Evolutionary conservation across 2,888 invertebrate genomes (phyloP).

Genomic region (Megalurothrips usitatus): DNA sequence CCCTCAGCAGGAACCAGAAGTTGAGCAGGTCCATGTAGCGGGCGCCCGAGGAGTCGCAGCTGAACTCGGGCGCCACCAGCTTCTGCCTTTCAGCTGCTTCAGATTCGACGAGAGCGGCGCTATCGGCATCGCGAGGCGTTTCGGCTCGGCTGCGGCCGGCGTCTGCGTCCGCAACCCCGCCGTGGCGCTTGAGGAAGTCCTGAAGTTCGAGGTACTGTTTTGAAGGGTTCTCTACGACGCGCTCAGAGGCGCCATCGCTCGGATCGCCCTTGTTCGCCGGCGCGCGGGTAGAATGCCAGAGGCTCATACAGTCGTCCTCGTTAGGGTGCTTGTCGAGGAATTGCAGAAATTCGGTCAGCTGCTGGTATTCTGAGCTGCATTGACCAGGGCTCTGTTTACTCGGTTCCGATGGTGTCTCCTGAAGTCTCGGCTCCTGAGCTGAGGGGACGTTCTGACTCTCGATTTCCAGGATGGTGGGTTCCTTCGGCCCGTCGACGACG

Average conservation of each 20-base stretch:
- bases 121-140: too few relatives aligned
- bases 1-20: not conserved
- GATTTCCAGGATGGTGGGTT: too few relatives aligned
- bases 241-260: too few relatives aligned
- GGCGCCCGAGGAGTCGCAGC: not conserved
- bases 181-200: not conserved
- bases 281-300: not conserved
- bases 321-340: constrained; percentile 27
- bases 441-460: too few relatives aligned
- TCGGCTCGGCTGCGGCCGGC: too few relatives aligned
- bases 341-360: not conserved
- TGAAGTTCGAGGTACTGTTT: constrained; percentile 10
- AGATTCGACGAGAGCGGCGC: not conserved
- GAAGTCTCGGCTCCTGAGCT: too few relatives aligned
- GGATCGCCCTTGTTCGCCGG: too few relatives aligned
- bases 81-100: not conserved
- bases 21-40: not conserved
- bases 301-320: constrained; percentile 27
- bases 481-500: too few relatives aligned
- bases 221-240: not conserved
- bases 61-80: not conserved
- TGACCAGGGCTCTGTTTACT: not conserved
- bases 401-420: not conserved
- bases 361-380: not conserved
- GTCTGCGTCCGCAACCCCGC: not conserved